Percentiles rank a stretch among this genome's conserved stretches.
phyloP scores from a whole-genome alignment of 1,140 invertebrate genomes.

The Calycopis cecrops region DNA sequence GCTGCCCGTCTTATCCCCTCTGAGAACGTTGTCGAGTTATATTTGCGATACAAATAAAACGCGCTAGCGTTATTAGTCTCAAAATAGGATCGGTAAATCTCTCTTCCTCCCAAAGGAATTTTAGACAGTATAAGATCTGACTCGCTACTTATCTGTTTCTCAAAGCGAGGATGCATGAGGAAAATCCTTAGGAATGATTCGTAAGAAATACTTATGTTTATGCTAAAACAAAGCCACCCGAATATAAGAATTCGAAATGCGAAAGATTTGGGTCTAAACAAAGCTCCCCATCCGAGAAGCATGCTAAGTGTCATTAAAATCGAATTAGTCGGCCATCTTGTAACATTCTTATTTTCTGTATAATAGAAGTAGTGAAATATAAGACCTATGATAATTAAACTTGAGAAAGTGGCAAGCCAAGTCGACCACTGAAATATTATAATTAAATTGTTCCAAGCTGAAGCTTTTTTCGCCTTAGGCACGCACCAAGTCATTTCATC shows the following conservation, averaged over 20 bases:
- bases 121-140: slow-evolving; percentile 57
- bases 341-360: slow-evolving; percentile 48
- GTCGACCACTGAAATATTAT: slow-evolving; percentile 70
- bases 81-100: slow-evolving; percentile 68
- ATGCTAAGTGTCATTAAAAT: slow-evolving; percentile 69
- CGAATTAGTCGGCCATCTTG: slow-evolving; percentile 68
- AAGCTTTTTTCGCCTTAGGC: slow-evolving; percentile 51
- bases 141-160: slow-evolving; percentile 66
- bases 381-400: slow-evolving; percentile 52
- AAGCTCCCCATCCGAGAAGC: slow-evolving; percentile 65
- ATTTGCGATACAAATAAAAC: slow-evolving; percentile 68
- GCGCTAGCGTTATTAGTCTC: slow-evolving; percentile 59
- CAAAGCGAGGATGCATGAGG: slow-evolving; percentile 68
- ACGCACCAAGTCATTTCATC: slow-evolving; percentile 72
- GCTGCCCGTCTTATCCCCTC: slow-evolving; percentile 57
- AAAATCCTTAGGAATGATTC: slow-evolving; percentile 71
- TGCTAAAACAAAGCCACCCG: slow-evolving; percentile 66
- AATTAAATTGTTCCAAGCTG: slow-evolving; percentile 65
- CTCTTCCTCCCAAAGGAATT: slow-evolving; percentile 61
- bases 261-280: slow-evolving; percentile 57
- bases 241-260: slow-evolving; percentile 66
- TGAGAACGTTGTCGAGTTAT: slow-evolving; percentile 55
- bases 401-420: slow-evolving; percentile 57
- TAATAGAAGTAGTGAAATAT: slow-evolving; percentile 63
- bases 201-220: slow-evolving; percentile 70